Evolutionary conservation across 2,888 invertebrate species (phyloP), one percentile per base, ranked within the genome.

Genomic region (Drosophila buzzatii): DNA sequence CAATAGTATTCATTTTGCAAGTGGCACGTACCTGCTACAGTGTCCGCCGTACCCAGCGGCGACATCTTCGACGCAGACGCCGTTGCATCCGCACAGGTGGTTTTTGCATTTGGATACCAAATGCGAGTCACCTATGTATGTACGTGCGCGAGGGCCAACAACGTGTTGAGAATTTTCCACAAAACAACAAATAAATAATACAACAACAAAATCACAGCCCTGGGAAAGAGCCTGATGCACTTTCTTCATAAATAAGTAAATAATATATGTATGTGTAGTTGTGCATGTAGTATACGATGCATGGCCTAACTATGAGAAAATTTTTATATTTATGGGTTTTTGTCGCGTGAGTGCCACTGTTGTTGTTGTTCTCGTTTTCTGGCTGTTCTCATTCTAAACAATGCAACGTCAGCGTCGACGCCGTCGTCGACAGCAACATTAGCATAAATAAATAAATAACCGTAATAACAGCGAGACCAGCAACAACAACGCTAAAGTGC

Each of bases 371-470:
- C 62, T 44, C 62, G 56, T 61, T 81, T 56, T 73, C 49, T 47
- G 27, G 73, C 37, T 85, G 85, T 87, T 87, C 87, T 81, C 87
- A 87, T 87, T 85, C 83, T 85, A 74, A 76, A 86, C 86, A 85
- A 81, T 82, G 83, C 80, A 83, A 70, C 82, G 84, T 79, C 82
- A 76, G 57, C 81, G 71, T 66, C 53, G 63, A 59, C 70, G 70
- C 55, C 60, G 66, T 7, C 59, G 73, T 69, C 76, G 75, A 67
- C 73, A 73, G 64, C 82, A 78, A 75, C 82, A 86, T 86, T 83
- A 86, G 74, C 87, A 86, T 86, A 86, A 87, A 86, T 86, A 85
- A 85, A 85, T 85, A 85, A 85, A 85, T 85, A 87, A 87, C 85
- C 73, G 84, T 87, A 82, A 79, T 74, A 70, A 69, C 85, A 81